phyloP scores from a whole-genome alignment of 2,797 vertebrate species.

The Eulemur mongoz region DNA sequence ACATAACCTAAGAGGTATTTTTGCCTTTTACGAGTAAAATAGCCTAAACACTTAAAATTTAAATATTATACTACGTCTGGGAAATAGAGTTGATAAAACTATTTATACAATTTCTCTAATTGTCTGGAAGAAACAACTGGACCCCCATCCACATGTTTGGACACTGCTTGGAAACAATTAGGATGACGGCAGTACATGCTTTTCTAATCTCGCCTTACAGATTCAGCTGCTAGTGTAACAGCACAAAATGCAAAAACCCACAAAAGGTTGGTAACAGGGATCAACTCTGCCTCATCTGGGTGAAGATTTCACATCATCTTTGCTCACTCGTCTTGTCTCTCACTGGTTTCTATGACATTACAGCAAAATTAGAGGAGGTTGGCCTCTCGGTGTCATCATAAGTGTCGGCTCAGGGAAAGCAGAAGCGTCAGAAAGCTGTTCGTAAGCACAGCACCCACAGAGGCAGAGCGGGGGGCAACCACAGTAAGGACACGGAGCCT shows the following conservation, averaged over 20 bases:
- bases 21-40: not conserved
- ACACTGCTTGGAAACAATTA: not conserved
- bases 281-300: rapidly evolving
- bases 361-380: not conserved
- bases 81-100: not conserved
- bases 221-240: not conserved
- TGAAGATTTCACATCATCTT: not conserved
- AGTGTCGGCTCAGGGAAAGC: not conserved
- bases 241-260: rapidly evolving
- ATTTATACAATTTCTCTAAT: not conserved
- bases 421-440: not conserved
- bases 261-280: rapidly evolving
- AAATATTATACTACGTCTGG: not conserved
- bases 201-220: not conserved
- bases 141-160: rapidly evolving
- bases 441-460: rapidly evolving
- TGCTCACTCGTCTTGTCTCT: not conserved
- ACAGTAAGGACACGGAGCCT: rapidly evolving
- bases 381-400: not conserved
- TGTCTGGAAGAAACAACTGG: too few relatives aligned
- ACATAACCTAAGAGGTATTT: not conserved
- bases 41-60: not conserved
- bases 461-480: not conserved
- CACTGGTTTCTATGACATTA: not conserved
- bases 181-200: not conserved